phyloP scores from a whole-genome alignment of 2,797 vertebrate species.

The Protosalanx chinensis region DNA sequence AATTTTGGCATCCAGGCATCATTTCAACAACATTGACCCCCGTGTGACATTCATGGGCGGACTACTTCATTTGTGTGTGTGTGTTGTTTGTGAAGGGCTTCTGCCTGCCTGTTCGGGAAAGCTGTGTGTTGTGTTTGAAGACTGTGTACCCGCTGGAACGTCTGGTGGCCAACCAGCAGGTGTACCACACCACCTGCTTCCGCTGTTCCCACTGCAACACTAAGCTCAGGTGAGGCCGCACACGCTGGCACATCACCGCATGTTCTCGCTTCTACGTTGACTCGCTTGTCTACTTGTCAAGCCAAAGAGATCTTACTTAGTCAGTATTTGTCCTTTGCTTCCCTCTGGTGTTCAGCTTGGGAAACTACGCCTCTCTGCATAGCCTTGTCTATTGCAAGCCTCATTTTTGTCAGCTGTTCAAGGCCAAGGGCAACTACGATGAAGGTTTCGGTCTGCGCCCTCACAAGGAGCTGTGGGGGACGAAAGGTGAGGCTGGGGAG shows the following conservation, averaged over 20 bases:
- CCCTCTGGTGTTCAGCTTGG: constrained; percentile 72
- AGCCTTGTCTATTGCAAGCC: constrained; percentile 95
- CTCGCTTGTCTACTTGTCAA: no score
- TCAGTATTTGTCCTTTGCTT: constrained; percentile 6
- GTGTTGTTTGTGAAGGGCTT: constrained; percentile 75
- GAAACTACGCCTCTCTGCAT: constrained; percentile 88
- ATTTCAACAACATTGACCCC: no score
- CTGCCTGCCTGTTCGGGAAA: constrained; percentile 79
- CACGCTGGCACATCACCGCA: background rate
- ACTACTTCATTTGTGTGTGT: background rate
- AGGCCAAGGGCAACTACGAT: constrained; percentile 96
- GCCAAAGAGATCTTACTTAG: background rate
- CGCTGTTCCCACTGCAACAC: constrained; percentile 92
- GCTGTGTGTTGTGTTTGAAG: constrained; percentile 89
- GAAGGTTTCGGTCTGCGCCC: constrained; percentile 95
- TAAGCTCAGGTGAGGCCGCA: constrained; percentile 84
- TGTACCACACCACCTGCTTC: constrained; percentile 93
- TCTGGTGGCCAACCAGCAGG: constrained; percentile 90
- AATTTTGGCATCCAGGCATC: no score
- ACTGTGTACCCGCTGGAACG: constrained; percentile 96
- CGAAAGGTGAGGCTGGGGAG: constrained; percentile 71
- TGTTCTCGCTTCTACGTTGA: background rate
- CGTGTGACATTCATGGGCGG: background rate
- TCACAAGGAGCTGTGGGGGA: constrained; percentile 91
- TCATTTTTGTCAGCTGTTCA: constrained; percentile 96